Percentiles rank a stretch among this genome's conserved stretches.
These are phyloP conservation scores for Coptodon bakossiorum DNA, from an alignment of 2,113 vertebrate genomes.

Conservation along the genomic window DNA sequence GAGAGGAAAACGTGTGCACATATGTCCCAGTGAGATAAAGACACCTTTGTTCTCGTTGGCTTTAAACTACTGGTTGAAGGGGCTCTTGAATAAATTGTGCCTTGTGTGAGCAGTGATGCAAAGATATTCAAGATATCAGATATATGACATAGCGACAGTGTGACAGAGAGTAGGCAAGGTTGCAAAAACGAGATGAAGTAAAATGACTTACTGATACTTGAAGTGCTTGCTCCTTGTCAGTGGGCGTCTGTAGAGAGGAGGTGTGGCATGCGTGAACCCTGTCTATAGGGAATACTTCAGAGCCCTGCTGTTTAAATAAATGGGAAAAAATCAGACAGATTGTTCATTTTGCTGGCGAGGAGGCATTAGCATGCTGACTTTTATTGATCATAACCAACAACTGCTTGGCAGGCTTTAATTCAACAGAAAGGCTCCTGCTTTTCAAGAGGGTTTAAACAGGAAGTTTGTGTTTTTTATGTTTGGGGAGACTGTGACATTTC, in stretches of 20 bases:
- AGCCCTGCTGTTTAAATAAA: conserved; percentile 45
- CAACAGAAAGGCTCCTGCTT: neutral
- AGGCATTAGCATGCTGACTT: neutral
- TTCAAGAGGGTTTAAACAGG: neutral
- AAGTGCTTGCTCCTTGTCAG: conserved; percentile 72
- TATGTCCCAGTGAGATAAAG: neutral
- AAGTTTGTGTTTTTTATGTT: neutral
- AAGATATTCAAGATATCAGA: neutral
- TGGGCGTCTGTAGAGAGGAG: conserved; percentile 70
- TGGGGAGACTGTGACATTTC: neutral
- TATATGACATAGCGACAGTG: neutral
- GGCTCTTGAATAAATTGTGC: neutral
- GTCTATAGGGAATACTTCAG: conserved; percentile 52
- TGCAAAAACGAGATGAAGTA: neutral
- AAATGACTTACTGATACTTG: conserved; percentile 59
- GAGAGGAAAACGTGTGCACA: neutral
- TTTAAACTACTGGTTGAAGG: neutral
- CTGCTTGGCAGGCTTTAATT: neutral
- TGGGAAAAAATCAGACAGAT: neutral
- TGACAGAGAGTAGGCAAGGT: neutral
- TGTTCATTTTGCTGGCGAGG: neutral
- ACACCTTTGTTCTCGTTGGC: neutral
- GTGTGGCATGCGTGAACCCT: conserved; percentile 70
- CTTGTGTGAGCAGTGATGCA: neutral
- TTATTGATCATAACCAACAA: neutral